Base-by-base conservation (phyloP, 2,797 vertebrate genomes). In the Amazonetta brasiliensis region DNA sequence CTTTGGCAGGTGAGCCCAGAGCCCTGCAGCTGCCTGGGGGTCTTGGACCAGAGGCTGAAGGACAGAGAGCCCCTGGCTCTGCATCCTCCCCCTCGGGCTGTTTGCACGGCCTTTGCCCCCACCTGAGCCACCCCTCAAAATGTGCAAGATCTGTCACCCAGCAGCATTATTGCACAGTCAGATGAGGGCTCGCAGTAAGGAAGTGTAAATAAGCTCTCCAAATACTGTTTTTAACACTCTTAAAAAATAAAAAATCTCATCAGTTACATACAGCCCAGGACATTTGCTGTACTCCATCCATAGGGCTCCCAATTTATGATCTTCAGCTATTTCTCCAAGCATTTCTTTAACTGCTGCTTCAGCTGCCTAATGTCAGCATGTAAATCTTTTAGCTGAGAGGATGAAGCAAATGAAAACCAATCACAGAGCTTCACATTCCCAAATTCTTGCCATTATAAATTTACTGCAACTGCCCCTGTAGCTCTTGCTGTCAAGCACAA, bases 371-470 rank as follows among this genome's bases (percentile, higher is more conserved):
- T 71, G 74, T 84, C 78, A 75, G 80, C 89, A 26, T 82, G 91
- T 92, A 94, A 96, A 95, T 97, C 95, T 94, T 60, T 78, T 58
- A 80, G 67, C 69, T 0, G 1, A 92, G 91, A 85, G 84, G 75
- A 88, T 68, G 39, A 63, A 93, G 81, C 62, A 89, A 94, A 95
- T 87, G 86, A 95, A 96, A 95, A 94, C 69, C 85, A 94, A 54
- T 95, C 89, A 58, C 74, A 77, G 37, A 55, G 64, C 74, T 64
- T 84, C 19, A 4, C 84, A 48, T 95, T 91, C 93, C 89, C 63
- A 60, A 48, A 85, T 94, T 81, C 80, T 48, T 59, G 21, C 87
- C 64, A 22, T 87, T 35, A 25, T 84, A 94, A 79, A 94, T 95
- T 77, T 92, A 75, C 82, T 85, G 82, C 48, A 64, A 26, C 83